These are phyloP conservation scores for Macrophya annulata DNA, from an alignment of 2,888 invertebrate species.

Conservation along the genomic window DNA sequence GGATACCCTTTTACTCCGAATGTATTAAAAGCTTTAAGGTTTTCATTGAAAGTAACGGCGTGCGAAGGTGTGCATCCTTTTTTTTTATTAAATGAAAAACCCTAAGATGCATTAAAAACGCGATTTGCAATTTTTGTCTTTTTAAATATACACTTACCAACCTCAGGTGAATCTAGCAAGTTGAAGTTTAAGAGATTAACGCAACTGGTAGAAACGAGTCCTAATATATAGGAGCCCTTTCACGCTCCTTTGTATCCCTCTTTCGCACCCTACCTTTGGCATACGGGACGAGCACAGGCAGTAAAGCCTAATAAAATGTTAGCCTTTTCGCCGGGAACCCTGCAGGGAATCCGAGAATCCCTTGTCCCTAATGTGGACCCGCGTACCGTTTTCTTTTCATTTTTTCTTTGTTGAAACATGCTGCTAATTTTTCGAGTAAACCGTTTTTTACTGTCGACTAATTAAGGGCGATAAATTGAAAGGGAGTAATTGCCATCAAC, in stretches of 20 bases:
- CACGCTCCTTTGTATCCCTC: neutral
- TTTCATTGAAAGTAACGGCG: neutral
- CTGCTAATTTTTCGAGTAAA: constrained; percentile 25
- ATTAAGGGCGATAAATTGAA: constrained; percentile 11
- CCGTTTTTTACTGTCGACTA: constrained; percentile 15
- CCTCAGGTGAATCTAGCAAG: neutral
- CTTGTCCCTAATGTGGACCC: constrained; percentile 26
- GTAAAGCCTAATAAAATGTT: constrained; percentile 41
- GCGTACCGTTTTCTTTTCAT: constrained; percentile 6
- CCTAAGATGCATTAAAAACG: neutral
- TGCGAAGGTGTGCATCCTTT: neutral
- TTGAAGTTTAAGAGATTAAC: constrained; percentile 15
- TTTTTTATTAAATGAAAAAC: neutral
- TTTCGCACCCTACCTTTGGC: constrained; percentile 41
- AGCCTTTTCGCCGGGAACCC: constrained; percentile 14
- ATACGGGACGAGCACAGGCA: constrained; percentile 14
- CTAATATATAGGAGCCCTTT: constrained; percentile 16
- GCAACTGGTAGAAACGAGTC: constrained; percentile 34
- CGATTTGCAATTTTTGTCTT: constrained; percentile 14
- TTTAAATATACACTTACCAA: neutral
- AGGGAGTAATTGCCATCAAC: constrained; percentile 28
- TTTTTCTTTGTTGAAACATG: constrained; percentile 18
- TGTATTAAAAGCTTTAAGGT: neutral
- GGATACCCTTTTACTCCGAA: neutral
- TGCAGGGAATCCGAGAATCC: constrained; percentile 16